A percentile compares a stretch with the other conserved stretches of the same genome.
Conservation (phyloP, 2,797 vertebrate species). For the Bucorvus abyssinicus region DNA sequence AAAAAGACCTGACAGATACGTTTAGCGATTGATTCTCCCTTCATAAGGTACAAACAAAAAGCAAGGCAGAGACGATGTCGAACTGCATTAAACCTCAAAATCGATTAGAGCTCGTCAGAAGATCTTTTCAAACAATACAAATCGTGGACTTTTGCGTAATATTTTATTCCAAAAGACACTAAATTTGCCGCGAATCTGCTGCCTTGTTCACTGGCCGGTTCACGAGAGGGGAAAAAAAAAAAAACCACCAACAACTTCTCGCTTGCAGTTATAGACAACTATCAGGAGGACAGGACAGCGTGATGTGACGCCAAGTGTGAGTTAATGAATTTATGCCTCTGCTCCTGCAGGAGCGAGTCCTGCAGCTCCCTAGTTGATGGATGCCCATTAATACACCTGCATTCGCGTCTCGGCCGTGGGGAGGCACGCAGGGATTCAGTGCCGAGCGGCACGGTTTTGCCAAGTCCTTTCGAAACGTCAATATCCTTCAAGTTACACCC, state of each 20-base stretch:
- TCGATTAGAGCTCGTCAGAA: not conserved
- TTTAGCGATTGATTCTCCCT: constrained; percentile 34
- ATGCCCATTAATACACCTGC: constrained; percentile 65
- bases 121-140: constrained; percentile 1
- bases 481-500: constrained; percentile 51
- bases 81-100: constrained; percentile 9
- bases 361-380: constrained; percentile 19
- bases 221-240: not conserved
- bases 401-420: constrained; percentile 12
- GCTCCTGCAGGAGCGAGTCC: constrained; percentile 10
- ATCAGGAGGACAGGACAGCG: not conserved
- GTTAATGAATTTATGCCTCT: constrained; percentile 22
- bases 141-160: not conserved
- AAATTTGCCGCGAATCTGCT: not conserved
- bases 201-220: not conserved
- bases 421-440: constrained; percentile 25
- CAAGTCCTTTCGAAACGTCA: constrained; percentile 56
- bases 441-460: constrained; percentile 19
- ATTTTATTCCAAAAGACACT: constrained; percentile 33
- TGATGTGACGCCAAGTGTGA: constrained; percentile 13
- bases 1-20: not conserved
- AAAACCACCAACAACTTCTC: not conserved
- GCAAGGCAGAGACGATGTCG: not conserved
- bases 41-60: constrained; percentile 27
- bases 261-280: constrained; percentile 1